Evolutionary conservation across 2,888 invertebrate species (phyloP), one percentile per base, ranked within the genome.

Genomic region (Liopterus haemorrhoidalis): DNA sequence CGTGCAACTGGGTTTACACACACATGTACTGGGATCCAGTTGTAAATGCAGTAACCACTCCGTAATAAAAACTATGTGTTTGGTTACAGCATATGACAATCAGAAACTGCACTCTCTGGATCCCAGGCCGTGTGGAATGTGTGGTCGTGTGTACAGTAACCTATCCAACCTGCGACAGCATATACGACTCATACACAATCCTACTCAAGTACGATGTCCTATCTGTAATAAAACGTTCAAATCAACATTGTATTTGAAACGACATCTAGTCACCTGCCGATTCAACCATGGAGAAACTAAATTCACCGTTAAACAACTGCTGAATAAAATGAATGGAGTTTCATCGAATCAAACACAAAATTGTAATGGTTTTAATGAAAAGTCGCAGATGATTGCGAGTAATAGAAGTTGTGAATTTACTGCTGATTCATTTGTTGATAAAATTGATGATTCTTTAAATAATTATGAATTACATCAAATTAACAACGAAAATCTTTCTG

Each of bases 71-170:
- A 15, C n/a, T 12, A 14, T 18, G 9, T 41, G 32, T 40, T 58
- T 58, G 59, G 57, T 62, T 62, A 57, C 69, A 68, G 66, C 62
- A 57, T 54, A 53, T 51, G 66, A 68, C 63, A 64, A 57, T 54
- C 63, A 67, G 55, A 68, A 66, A 57, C 65, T 69, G 56, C 70
- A 70, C 57, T 69, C 69, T 54, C 65, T 71, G 68, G 70, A 70
- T 58, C 70, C 70, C 55, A 71, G 76, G 62, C 76, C 76, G 53
- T 78, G 78, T 68, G 74, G 74, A 58, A 74, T 75, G 64, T 79
- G 78, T 69, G 75, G 75, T 60, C 73, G 76, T 62, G 73, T 76
- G 60, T 78, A 78, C 71, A 77, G 76, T 69, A 78, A 78, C 67
- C 70, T 78, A 59, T 77, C 77, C 57, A 78, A 79, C 67, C 70